phyloP scores from a whole-genome alignment of 1,140 invertebrate species.

The Gonatopus flavifemur region DNA sequence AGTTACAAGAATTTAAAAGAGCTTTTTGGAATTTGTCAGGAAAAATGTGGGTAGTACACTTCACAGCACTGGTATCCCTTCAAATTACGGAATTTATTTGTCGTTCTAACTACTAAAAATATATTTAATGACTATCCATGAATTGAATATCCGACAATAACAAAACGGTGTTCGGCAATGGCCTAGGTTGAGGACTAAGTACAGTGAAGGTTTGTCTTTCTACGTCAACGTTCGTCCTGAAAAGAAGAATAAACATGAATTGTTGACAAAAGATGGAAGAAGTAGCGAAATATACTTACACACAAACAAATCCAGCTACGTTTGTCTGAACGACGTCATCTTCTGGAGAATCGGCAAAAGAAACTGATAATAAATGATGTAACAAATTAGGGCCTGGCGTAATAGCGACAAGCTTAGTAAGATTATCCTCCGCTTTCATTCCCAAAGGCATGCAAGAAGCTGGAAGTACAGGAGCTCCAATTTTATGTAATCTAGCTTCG shows the following conservation, averaged over 20 bases:
- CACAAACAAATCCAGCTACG: conserved; percentile 89
- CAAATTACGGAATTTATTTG: too few species aligned
- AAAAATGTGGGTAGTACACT: too few species aligned
- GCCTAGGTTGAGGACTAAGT: conserved; percentile 88
- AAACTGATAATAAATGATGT: conserved; percentile 88
- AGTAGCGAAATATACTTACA: conserved; percentile 69
- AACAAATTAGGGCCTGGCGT: conserved; percentile 73
- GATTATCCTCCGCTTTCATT: conserved; percentile 90
- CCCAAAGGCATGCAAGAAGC: conserved; percentile 94
- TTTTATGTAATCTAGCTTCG: conserved; percentile 90
- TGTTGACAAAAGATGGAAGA: conserved; percentile 4
- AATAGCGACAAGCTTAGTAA: conserved; percentile 88
- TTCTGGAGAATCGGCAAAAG: conserved; percentile 73
- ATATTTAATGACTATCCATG: conserved; percentile 84
- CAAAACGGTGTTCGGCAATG: conserved; percentile 81
- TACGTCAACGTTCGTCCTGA: conserved; percentile 85
- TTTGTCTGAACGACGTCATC: conserved; percentile 86
- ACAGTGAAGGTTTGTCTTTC: conserved; percentile 86
- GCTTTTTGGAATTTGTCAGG: too few species aligned
- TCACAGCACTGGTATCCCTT: too few species aligned
- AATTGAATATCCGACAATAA: conserved; percentile 83
- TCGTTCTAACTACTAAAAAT: too few species aligned
- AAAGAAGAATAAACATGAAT: conserved; percentile 41
- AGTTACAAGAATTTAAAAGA: too few species aligned
- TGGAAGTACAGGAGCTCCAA: conserved; percentile 89